Evolutionary conservation across 2,113 vertebrate species (phyloP).

Genomic region (Perca fluviatilis): DNA sequence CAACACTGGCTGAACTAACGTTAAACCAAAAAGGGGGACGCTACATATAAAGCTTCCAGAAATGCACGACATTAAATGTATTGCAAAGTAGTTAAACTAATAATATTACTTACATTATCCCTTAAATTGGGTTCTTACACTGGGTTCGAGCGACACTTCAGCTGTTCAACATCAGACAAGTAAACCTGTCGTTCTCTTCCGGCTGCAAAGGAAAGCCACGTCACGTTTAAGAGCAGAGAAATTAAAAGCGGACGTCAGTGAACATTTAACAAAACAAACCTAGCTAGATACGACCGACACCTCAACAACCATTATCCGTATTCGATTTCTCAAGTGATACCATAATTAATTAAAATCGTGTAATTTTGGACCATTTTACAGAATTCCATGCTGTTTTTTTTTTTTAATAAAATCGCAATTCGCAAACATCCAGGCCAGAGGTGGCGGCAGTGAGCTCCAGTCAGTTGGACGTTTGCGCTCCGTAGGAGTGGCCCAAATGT

Average conservation of each 20-base stretch:
- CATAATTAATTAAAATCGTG: fast-evolving
- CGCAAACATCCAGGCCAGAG: constrained; percentile 40
- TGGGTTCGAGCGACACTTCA: background rate
- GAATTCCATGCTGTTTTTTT: fast-evolving
- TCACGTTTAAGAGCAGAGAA: constrained; percentile 54
- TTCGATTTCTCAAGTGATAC: fast-evolving
- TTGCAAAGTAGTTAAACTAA: fast-evolving
- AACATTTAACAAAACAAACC: background rate
- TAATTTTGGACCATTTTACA: fast-evolving
- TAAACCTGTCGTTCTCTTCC: constrained; percentile 37
- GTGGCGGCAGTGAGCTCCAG: constrained; percentile 11
- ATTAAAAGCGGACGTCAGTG: background rate
- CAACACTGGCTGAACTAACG: background rate
- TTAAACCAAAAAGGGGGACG: background rate
- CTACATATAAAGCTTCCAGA: background rate
- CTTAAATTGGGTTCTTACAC: background rate
- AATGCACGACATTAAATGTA: background rate
- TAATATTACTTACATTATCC: constrained; percentile 47
- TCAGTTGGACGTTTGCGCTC: background rate
- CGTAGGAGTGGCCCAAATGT: constrained; percentile 71
- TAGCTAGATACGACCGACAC: fast-evolving
- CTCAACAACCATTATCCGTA: fast-evolving
- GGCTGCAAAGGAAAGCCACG: constrained; percentile 68
- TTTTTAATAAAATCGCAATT: too few relatives aligned
- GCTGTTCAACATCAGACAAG: constrained; percentile 17